These are phyloP conservation scores for Sylvilagus bachmani DNA, from an alignment of 2,113 vertebrate genomes.

Conservation along the genomic window DNA sequence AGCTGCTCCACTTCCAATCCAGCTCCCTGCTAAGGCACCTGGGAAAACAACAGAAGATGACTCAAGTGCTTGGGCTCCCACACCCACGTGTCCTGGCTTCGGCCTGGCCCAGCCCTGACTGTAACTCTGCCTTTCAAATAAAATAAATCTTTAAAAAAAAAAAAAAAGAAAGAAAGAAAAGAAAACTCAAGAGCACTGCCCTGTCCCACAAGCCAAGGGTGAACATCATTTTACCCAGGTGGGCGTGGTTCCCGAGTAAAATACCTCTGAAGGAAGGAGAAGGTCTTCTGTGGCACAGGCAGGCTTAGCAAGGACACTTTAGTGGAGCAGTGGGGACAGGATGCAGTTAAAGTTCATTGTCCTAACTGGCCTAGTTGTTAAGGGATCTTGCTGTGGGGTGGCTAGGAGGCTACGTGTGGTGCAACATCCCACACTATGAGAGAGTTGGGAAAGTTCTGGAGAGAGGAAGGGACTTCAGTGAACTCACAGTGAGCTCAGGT, in stretches of 20 bases:
- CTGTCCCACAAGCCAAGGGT: background rate
- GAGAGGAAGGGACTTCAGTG: background rate
- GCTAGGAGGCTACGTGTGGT: background rate
- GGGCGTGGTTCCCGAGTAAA: background rate
- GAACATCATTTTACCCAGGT: background rate
- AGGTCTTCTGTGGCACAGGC: too few relatives aligned
- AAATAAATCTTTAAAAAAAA: too few relatives aligned
- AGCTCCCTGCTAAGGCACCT: too few relatives aligned
- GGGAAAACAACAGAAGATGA: too few relatives aligned
- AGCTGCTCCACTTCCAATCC: too few relatives aligned
- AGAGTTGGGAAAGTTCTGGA: background rate
- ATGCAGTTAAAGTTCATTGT: background rate
- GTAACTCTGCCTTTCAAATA: too few relatives aligned
- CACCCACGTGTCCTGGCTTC: too few relatives aligned
- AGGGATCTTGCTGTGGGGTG: background rate
- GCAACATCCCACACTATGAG: background rate
- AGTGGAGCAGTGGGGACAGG: background rate
- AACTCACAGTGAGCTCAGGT: background rate
- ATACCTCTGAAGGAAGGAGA: background rate
- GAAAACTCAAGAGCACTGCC: background rate
- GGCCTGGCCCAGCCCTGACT: too few relatives aligned
- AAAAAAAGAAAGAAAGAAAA: background rate
- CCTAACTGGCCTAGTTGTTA: background rate
- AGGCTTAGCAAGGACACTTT: background rate
- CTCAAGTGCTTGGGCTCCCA: too few relatives aligned